phyloP scores from a whole-genome alignment of 1,140 invertebrate species.

The Kradibia gibbosae region DNA sequence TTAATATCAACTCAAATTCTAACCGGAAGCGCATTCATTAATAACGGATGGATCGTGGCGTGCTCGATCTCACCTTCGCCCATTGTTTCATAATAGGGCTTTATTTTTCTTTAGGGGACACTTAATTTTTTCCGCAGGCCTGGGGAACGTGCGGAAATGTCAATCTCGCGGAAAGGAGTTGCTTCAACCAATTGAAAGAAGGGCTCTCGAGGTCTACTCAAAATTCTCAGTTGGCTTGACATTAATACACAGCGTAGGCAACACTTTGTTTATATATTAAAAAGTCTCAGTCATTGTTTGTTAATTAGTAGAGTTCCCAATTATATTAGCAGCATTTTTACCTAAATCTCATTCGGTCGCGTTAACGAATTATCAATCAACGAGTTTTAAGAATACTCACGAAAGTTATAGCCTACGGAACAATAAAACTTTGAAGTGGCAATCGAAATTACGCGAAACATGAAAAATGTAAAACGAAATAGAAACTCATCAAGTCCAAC shows the following conservation, averaged over 20 bases:
- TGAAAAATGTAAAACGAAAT: conserved; percentile 22
- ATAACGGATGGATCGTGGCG: background rate
- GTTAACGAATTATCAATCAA: background rate
- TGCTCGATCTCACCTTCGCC: background rate
- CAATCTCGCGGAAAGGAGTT: conserved; percentile 1
- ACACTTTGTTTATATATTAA: background rate
- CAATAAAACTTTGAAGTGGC: background rate
- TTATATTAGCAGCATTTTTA: background rate
- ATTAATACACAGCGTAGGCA: background rate
- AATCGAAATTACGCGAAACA: conserved; percentile 24
- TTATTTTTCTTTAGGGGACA: background rate
- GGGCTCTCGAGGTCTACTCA: background rate
- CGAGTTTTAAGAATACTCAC: background rate
- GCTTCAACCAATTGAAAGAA: background rate
- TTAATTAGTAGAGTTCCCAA: background rate
- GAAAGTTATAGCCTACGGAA: background rate
- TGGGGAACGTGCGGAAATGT: background rate
- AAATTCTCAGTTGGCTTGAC: conserved; percentile 1
- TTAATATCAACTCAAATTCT: conserved; percentile 16
- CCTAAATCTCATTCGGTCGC: background rate
- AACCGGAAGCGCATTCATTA: background rate
- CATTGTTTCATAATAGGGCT: conserved; percentile 1
- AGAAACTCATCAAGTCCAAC: background rate
- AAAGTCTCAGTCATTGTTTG: background rate
- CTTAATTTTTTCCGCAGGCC: background rate